Percentiles rank a stretch among this genome's conserved stretches.
Conservation (phyloP, 1,140 invertebrate species). For the Dreissena rostriformis region DNA sequence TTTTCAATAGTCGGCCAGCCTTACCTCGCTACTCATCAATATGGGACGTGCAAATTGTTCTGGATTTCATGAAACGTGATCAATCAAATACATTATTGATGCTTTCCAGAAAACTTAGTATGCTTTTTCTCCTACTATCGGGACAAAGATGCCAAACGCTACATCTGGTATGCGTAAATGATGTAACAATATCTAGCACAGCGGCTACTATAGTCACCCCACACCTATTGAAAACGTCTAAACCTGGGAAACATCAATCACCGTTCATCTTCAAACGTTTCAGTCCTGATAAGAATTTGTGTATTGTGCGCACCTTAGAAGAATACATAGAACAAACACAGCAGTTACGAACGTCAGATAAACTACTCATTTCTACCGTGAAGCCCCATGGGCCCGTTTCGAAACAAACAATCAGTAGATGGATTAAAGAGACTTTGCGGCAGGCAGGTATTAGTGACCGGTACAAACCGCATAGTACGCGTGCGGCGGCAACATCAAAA, state of each 20-base stretch:
- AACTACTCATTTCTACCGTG: constrained; percentile 1
- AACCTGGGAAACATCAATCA: constrained; percentile 2
- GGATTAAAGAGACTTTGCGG: neutral
- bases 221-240: neutral
- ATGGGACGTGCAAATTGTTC: too few relatives aligned
- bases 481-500: neutral
- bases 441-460: neutral
- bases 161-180: neutral
- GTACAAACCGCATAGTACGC: neutral
- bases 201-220: neutral
- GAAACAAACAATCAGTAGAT: constrained; percentile 4
- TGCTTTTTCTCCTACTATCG: constrained; percentile 8
- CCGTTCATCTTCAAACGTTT: neutral
- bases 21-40: too few relatives aligned
- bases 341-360: neutral
- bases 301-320: neutral
- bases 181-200: neutral
- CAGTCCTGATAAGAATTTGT: neutral
- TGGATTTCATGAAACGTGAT: too few relatives aligned
- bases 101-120: neutral
- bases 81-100: too few relatives aligned
- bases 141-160: constrained; percentile 26
- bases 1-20: too few relatives aligned
- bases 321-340: constrained; percentile 13
- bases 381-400: neutral